phyloP scores from a whole-genome alignment of 2,797 vertebrate species.

The Chromis chromis region DNA sequence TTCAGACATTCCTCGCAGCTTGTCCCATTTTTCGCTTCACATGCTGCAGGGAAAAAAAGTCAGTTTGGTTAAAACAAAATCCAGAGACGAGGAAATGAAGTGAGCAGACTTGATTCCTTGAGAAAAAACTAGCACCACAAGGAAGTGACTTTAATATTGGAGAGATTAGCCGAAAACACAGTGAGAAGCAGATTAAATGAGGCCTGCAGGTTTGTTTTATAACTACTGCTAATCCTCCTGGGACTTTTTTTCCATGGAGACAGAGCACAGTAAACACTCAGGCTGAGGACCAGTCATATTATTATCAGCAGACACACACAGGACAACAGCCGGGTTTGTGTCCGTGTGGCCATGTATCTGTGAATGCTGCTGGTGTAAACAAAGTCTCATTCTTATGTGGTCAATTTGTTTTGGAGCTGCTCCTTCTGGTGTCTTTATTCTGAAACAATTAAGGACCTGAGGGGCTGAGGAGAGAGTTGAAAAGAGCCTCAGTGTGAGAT shows the following conservation, averaged over 20 bases:
- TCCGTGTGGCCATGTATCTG: neutral
- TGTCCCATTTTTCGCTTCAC: conserved; percentile 82
- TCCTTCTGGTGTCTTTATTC: conserved; percentile 4
- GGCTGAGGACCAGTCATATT: conserved; percentile 25
- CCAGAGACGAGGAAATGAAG: neutral
- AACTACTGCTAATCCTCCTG: conserved; percentile 61
- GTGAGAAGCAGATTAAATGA: conserved; percentile 29
- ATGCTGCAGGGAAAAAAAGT: conserved; percentile 76
- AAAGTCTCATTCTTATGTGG: neutral
- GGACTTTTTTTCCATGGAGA: conserved; percentile 65
- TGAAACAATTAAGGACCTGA: conserved; percentile 12
- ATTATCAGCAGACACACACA: conserved; percentile 34
- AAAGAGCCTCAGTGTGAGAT: conserved; percentile 14
- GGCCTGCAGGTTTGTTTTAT: conserved; percentile 26
- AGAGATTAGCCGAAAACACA: conserved; percentile 30
- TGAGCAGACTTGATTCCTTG: neutral
- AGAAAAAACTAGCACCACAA: neutral
- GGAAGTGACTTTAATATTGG: neutral
- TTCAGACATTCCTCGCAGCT: conserved; percentile 91
- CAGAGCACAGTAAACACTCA: conserved; percentile 49
- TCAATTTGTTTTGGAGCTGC: conserved; percentile 6
- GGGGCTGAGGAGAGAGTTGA: conserved; percentile 3
- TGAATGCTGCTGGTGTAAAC: conserved; percentile 7
- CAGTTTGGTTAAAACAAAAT: neutral
- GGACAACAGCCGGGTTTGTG: conserved; percentile 28